These are phyloP conservation scores for Ciconia maguari DNA, from an alignment of 2,113 vertebrate genomes.

Conservation along the genomic window DNA sequence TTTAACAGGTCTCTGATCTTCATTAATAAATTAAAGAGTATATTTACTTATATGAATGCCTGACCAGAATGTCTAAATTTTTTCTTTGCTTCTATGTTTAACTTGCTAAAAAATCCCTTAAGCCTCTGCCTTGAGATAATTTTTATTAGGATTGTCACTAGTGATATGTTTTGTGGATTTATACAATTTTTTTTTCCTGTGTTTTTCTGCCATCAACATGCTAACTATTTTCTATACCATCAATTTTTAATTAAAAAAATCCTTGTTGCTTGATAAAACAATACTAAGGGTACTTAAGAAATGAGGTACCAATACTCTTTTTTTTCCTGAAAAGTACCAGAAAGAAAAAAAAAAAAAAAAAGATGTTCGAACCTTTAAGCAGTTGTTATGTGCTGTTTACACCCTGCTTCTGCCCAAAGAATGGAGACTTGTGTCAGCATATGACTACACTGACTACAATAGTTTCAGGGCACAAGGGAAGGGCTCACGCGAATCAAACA, in stretches of 20 bases:
- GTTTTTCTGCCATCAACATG: background rate
- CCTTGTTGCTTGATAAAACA: conserved; percentile 7
- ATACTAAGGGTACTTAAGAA: background rate
- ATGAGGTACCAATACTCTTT: background rate
- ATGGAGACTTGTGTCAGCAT: background rate
- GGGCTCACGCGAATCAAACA: background rate
- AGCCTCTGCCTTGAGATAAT: background rate
- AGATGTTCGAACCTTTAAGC: background rate
- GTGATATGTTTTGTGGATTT: background rate
- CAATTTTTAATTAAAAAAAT: background rate
- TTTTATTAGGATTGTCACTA: background rate
- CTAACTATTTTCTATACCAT: background rate
- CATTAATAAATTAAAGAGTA: conserved; percentile 64
- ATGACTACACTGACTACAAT: background rate
- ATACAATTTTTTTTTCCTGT: background rate
- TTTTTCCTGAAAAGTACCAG: background rate
- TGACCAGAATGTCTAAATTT: conserved; percentile 25
- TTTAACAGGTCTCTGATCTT: conserved; percentile 56
- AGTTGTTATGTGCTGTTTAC: background rate
- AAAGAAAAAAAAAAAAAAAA: background rate
- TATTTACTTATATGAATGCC: conserved; percentile 46
- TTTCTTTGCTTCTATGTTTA: conserved; percentile 46
- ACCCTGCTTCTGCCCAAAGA: background rate
- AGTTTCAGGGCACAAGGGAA: background rate
- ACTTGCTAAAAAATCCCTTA: background rate